Percentiles rank a stretch among this genome's conserved stretches.
These are phyloP conservation scores for Tragelaphus imberbis DNA, from an alignment of 2,113 vertebrate genomes.

Conservation along the genomic window DNA sequence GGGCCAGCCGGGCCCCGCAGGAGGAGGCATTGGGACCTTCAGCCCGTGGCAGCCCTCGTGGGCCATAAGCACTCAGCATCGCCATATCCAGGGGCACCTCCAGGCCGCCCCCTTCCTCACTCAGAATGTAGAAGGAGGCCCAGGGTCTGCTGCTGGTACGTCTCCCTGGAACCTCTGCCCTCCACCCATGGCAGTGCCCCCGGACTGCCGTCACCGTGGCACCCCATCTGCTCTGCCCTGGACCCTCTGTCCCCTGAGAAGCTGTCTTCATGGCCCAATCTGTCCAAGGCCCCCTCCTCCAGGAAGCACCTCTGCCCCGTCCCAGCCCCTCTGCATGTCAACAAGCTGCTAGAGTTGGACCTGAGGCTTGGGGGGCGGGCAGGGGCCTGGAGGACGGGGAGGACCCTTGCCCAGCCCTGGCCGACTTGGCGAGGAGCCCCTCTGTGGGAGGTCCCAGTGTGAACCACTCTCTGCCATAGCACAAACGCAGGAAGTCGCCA, in stretches of 20 bases:
- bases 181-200: neutral
- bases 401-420: accelerated
- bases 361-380: neutral
- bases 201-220: neutral
- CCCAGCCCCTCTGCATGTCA: neutral
- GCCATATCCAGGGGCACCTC: too few relatives aligned
- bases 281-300: neutral
- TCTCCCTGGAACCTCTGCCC: neutral
- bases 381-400: neutral
- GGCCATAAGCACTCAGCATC: too few relatives aligned
- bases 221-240: neutral
- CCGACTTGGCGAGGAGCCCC: neutral
- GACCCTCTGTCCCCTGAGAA: neutral
- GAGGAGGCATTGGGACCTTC: neutral
- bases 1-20: accelerated
- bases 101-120: neutral
- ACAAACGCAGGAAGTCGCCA: constrained; percentile 69
- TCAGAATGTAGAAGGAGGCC: neutral
- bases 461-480: constrained; percentile 30
- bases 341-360: neutral
- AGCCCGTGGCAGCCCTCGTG: accelerated
- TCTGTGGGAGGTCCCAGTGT: neutral
- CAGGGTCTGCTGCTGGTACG: accelerated
- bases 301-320: neutral
- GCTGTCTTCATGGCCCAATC: neutral